Percentiles rank a stretch among this genome's conserved stretches.
Conservation (phyloP, 2,113 vertebrate genomes). For the Triplophysa rosa region DNA sequence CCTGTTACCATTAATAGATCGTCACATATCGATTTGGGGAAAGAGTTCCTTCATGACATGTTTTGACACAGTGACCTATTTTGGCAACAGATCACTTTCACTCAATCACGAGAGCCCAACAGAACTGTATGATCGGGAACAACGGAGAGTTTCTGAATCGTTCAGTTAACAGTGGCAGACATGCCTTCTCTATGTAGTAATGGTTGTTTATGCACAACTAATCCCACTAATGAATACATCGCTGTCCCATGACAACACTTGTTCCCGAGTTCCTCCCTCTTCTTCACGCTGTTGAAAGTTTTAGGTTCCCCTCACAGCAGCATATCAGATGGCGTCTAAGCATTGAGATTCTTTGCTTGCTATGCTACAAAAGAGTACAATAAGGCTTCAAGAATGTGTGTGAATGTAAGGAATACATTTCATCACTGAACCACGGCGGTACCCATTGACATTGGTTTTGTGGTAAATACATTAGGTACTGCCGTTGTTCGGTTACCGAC, state of each 20-base stretch:
- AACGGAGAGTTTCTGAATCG: constrained; percentile 1
- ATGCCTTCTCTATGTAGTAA: constrained; percentile 24
- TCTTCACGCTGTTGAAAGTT: background rate
- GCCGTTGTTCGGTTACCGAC: no score
- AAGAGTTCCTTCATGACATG: constrained; percentile 66
- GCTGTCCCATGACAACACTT: constrained; percentile 39
- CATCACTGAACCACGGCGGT: background rate
- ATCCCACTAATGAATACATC: constrained; percentile 45
- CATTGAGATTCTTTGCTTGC: background rate
- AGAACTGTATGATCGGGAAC: constrained; percentile 17
- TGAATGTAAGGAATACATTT: background rate
- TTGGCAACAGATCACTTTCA: constrained; percentile 63
- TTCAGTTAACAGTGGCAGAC: constrained; percentile 37
- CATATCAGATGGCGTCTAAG: background rate
- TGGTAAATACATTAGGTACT: no score
- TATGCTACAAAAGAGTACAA: background rate
- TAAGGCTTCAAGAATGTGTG: background rate
- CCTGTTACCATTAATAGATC: constrained; percentile 76
- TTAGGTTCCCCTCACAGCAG: constrained; percentile 6
- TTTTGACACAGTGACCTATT: constrained; percentile 73
- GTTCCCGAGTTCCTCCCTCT: background rate
- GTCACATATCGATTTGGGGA: constrained; percentile 72
- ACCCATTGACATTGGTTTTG: no score
- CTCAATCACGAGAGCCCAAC: constrained; percentile 16
- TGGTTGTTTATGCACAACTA: constrained; percentile 40